phyloP scores from a whole-genome alignment of 2,888 invertebrate genomes.

The Oligia strigilis region DNA sequence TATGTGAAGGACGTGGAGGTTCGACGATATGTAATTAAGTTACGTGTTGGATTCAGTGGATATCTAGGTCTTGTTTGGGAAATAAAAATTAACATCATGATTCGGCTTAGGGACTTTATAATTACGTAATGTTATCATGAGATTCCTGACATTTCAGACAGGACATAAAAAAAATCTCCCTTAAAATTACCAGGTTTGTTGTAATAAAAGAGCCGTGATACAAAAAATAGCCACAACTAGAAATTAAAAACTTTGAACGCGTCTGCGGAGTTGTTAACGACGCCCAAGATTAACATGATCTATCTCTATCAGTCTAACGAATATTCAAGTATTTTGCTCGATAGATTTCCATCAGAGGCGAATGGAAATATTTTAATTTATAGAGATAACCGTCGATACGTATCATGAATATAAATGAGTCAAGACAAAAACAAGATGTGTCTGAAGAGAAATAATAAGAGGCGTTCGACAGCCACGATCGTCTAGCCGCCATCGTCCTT shows the following conservation, averaged over 20 bases:
- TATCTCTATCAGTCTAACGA: slow-evolving; percentile 63
- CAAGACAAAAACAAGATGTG: slow-evolving; percentile 89
- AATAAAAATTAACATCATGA: neutral
- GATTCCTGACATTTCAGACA: neutral
- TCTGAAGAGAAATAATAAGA: slow-evolving; percentile 89
- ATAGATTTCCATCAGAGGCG: slow-evolving; percentile 76
- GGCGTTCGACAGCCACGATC: slow-evolving; percentile 84
- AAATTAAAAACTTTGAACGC: slow-evolving; percentile 9
- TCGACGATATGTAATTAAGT: neutral
- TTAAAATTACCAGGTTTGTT: neutral
- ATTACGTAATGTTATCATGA: neutral
- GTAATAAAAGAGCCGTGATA: neutral
- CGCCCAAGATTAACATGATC: slow-evolving; percentile 47
- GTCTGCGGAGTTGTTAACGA: slow-evolving; percentile 37
- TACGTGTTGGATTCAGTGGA: neutral
- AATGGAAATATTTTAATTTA: slow-evolving; percentile 86
- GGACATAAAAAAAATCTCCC: neutral
- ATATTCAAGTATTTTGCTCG: slow-evolving; percentile 71
- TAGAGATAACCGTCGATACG: slow-evolving; percentile 87
- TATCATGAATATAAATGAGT: slow-evolving; percentile 90
- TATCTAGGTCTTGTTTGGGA: neutral
- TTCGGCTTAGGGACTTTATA: neutral
- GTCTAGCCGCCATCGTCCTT: slow-evolving; percentile 89
- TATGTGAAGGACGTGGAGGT: slow-evolving; percentile 27
- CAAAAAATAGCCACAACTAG: neutral